These are phyloP conservation scores for Smittia aterrima DNA, from an alignment of 2,888 invertebrate species.

Conservation along the genomic window DNA sequence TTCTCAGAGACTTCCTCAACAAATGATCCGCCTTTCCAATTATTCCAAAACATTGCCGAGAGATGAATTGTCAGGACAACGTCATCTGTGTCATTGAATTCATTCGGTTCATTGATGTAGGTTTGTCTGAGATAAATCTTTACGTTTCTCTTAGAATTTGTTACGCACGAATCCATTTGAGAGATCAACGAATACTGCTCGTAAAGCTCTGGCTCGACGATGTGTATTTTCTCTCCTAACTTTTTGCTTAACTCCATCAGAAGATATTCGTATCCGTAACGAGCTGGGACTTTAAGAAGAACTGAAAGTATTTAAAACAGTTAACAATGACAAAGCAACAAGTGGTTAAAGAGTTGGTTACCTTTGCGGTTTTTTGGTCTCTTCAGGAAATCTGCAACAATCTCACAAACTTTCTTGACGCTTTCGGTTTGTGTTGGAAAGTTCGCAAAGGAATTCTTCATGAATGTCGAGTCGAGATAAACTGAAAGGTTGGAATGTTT, in stretches of 20 bases:
- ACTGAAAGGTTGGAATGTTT: neutral
- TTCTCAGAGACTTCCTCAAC: neutral
- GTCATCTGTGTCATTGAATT: neutral
- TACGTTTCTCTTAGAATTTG: neutral
- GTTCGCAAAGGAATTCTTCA: neutral
- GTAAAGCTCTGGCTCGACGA: neutral
- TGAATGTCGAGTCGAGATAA: conserved; percentile 26
- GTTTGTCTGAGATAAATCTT: neutral
- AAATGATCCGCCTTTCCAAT: conserved; percentile 3
- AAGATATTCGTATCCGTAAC: conserved; percentile 28
- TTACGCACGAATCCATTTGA: neutral
- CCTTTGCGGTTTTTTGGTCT: conserved; percentile 8
- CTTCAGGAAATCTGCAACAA: neutral
- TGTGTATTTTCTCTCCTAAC: neutral
- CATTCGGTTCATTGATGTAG: neutral
- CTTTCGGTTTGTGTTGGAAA: conserved; percentile 27
- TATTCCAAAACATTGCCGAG: conserved; percentile 27
- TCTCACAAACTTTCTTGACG: neutral
- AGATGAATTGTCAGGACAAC: neutral
- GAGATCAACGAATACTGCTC: conserved; percentile 29
- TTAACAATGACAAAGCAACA: neutral
- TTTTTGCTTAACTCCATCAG: conserved; percentile 1
- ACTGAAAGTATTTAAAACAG: conserved; percentile 20
- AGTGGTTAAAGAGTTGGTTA: neutral
- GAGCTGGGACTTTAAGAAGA: conserved; percentile 4